Conservation (phyloP, 1,140 invertebrate genomes). For the Cydia splendana region DNA sequence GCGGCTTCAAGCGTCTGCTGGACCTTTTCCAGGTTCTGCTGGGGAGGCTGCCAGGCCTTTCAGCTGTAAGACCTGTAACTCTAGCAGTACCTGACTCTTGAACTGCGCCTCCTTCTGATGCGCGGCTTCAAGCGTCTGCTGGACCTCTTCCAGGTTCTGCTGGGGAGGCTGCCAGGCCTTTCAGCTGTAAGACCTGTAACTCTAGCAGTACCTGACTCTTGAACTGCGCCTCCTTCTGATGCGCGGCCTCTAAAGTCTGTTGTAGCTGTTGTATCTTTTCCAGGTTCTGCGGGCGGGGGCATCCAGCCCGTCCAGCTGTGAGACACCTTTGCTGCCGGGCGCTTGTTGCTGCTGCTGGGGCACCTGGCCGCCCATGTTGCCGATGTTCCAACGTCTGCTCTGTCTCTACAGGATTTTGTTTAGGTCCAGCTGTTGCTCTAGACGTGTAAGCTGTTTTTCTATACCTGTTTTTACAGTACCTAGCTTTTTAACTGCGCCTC, state of each 20-base stretch:
- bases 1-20: constrained; percentile 85
- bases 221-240: constrained; percentile 87
- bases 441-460: no score
- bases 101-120: constrained; percentile 88
- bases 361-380: no score
- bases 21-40: constrained; percentile 72
- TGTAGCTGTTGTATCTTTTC: constrained; percentile 81
- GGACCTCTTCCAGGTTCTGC: constrained; percentile 72
- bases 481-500: constrained; percentile 87
- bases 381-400: no score
- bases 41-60: no score
- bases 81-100: constrained; percentile 78
- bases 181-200: constrained; percentile 41
- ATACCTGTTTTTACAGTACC: no score
- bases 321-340: no score
- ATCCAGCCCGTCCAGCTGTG: constrained; percentile 40
- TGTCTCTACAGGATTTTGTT: no score
- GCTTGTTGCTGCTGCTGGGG: no score
- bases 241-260: constrained; percentile 87
- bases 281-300: constrained; percentile 55
- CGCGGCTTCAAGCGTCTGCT: constrained; percentile 86
- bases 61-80: constrained; percentile 42
- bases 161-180: constrained; percentile 23
- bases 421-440: no score
- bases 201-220: constrained; percentile 78